Evolutionary conservation across 2,797 vertebrate genomes (phyloP).

Genomic region (Amazona ochrocephala): DNA sequence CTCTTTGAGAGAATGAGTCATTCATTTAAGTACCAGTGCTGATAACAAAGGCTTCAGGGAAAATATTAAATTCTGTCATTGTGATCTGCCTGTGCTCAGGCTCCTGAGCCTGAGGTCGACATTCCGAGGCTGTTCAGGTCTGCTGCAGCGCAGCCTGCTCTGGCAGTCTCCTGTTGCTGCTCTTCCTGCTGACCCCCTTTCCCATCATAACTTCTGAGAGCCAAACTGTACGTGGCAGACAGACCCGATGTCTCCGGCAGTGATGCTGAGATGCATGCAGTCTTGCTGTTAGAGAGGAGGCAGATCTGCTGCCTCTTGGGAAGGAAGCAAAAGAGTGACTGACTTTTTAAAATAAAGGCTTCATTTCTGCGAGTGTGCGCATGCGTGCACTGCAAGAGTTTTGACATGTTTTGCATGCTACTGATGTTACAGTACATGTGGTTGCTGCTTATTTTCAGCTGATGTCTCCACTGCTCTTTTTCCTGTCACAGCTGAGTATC

Average conservation of each 20-base stretch:
- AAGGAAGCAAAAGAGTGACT: background rate
- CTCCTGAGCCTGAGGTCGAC: background rate
- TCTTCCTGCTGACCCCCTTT: background rate
- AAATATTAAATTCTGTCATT: conserved; percentile 47
- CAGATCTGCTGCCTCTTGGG: background rate
- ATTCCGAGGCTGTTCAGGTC: background rate
- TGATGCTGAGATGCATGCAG: background rate
- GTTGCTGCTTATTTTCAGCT: conserved; percentile 21
- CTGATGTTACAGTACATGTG: background rate
- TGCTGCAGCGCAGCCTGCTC: background rate
- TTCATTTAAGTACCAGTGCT: conserved; percentile 44
- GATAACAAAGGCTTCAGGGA: conserved; percentile 47
- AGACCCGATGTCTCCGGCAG: background rate
- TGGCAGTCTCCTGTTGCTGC: background rate
- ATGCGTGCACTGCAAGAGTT: background rate
- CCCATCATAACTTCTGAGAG: background rate
- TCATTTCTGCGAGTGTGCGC: background rate
- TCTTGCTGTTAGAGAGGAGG: background rate
- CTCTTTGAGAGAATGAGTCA: conserved; percentile 56
- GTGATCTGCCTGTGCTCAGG: background rate
- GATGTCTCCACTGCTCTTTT: conserved; percentile 58
- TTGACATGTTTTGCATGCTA: background rate
- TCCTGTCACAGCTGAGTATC: conserved; percentile 35
- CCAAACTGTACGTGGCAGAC: background rate
- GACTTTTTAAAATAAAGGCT: background rate